Percentiles rank a stretch among this genome's conserved stretches.
Evolutionary conservation across 2,113 vertebrate species (phyloP).

Genomic region (Orycteropus afer): DNA sequence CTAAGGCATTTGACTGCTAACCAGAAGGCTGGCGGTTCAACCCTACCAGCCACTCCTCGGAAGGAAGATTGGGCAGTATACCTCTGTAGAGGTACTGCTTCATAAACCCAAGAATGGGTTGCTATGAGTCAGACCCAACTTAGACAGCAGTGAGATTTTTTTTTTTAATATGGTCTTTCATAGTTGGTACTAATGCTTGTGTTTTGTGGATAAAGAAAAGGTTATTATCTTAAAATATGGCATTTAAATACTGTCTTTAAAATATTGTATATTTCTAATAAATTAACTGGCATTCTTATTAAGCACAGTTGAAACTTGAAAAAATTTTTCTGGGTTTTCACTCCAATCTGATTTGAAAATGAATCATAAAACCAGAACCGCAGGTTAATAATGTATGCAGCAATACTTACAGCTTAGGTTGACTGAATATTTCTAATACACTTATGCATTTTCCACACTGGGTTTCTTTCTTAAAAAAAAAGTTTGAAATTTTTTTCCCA

Average conservation of each 20-base stretch:
- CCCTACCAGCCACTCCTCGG: too few relatives aligned
- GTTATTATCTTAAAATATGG: constrained; percentile 27
- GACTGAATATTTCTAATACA: constrained; percentile 46
- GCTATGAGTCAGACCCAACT: too few relatives aligned
- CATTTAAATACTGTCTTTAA: not conserved
- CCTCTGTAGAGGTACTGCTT: too few relatives aligned
- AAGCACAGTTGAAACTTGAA: constrained; percentile 8
- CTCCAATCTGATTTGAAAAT: constrained; percentile 33
- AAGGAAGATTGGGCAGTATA: too few relatives aligned
- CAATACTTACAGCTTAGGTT: constrained; percentile 59
- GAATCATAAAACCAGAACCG: constrained; percentile 66
- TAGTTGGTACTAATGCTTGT: not conserved
- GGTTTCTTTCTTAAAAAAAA: constrained; percentile 67
- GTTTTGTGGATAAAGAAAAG: constrained; percentile 24
- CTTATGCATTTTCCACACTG: constrained; percentile 69
- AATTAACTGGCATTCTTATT: not conserved
- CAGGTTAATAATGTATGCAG: constrained; percentile 52
- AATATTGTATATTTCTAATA: constrained; percentile 17
- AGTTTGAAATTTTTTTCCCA: constrained; percentile 75
- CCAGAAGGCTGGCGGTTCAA: too few relatives aligned
- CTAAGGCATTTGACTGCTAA: too few relatives aligned
- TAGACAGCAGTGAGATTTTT: too few relatives aligned
- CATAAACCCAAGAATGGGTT: too few relatives aligned
- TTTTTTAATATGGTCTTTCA: too few relatives aligned
- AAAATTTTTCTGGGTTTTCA: constrained; percentile 57